phyloP scores from a whole-genome alignment of 37 sponge, comb jelly and placozoan genomes.

The Cladorhizidae sp. region DNA sequence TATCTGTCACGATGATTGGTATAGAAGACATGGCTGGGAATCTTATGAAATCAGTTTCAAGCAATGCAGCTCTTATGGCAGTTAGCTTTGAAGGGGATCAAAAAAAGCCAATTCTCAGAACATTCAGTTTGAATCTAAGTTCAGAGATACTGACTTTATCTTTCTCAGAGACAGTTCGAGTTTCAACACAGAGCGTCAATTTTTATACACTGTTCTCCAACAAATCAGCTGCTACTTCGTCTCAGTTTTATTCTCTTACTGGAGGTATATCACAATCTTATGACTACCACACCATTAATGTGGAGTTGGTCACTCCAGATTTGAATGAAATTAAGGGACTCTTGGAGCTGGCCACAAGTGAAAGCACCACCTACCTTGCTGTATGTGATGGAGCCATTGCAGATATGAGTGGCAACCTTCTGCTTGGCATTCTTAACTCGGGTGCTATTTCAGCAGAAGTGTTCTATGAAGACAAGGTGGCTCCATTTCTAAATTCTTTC shows the following conservation, averaged over 20 bases:
- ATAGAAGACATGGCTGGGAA: slow-evolving; percentile 88
- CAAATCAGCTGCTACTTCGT: not conserved
- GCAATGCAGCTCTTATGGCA: slow-evolving; percentile 28
- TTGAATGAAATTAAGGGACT: slow-evolving; percentile 69
- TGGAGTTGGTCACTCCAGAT: slow-evolving; percentile 59
- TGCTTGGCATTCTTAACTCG: slow-evolving; percentile 15
- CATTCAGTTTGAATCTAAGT: slow-evolving; percentile 72
- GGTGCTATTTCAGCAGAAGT: slow-evolving; percentile 18
- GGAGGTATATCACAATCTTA: slow-evolving; percentile 48
- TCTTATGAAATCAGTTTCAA: slow-evolving; percentile 8
- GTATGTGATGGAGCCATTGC: slow-evolving; percentile 44
- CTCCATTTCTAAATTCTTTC: slow-evolving; percentile 57
- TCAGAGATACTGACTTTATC: slow-evolving; percentile 75
- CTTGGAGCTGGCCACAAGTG: slow-evolving; percentile 44
- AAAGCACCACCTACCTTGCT: slow-evolving; percentile 54
- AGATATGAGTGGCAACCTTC: slow-evolving; percentile 79
- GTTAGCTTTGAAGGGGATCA: slow-evolving; percentile 52
- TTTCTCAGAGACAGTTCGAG: slow-evolving; percentile 84
- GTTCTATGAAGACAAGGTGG: slow-evolving; percentile 43
- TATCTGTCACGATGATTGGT: slow-evolving; percentile 44
- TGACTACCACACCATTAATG: slow-evolving; percentile 53
- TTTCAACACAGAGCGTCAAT: slow-evolving; percentile 33
- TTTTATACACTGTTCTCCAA: slow-evolving; percentile 48
- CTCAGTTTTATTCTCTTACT: slow-evolving; percentile 32
- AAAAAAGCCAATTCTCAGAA: slow-evolving; percentile 52